Conservation (phyloP, 2,113 vertebrate genomes). For the Phaethon lepturus region DNA sequence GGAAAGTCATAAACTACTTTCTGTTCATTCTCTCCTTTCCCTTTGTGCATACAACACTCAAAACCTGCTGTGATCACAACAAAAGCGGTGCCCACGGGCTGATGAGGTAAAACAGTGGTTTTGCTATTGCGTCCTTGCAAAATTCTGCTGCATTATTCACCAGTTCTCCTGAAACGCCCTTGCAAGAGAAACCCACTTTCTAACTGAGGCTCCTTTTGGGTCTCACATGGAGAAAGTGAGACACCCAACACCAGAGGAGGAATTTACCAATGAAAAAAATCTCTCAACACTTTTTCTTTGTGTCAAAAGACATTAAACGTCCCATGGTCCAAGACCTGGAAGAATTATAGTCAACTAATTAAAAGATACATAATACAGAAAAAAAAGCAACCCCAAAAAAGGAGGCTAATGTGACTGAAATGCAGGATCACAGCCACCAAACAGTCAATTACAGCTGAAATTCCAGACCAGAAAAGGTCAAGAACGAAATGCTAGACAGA, state of each 20-base stretch:
- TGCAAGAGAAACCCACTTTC: background rate
- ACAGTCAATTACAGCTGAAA: background rate
- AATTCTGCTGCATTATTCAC: background rate
- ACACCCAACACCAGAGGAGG: background rate
- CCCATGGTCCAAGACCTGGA: background rate
- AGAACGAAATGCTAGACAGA: background rate
- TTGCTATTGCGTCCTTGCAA: background rate
- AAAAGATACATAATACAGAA: background rate
- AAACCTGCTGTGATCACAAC: background rate
- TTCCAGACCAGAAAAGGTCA: background rate
- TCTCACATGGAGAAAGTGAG: background rate
- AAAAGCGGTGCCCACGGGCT: background rate
- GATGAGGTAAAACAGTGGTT: background rate
- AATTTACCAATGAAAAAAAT: background rate
- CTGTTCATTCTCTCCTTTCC: conserved; percentile 8
- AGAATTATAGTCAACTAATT: background rate
- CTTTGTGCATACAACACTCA: background rate
- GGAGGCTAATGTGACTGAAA: background rate
- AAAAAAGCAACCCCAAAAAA: background rate
- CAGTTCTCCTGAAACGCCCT: background rate
- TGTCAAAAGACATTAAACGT: background rate
- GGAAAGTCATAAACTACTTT: conserved; percentile 39
- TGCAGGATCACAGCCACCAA: background rate
- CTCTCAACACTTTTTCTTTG: background rate
- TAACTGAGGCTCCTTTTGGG: background rate